Conservation (phyloP, 2,888 invertebrate species). For the Hylaea fasciaria region DNA sequence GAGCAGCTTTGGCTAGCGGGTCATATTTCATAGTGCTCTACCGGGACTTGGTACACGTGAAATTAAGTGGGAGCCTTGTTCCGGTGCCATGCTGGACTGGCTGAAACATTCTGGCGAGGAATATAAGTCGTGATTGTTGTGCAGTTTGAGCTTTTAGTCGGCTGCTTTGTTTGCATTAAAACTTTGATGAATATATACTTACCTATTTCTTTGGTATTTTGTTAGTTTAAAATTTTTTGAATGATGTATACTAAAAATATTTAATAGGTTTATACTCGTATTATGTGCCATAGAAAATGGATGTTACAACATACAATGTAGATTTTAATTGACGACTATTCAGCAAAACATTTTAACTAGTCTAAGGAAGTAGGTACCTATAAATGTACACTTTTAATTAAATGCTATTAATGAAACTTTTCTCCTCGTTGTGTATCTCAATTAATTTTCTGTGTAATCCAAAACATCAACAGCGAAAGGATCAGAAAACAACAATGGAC, state of each 20-base stretch:
- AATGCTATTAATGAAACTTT: neutral
- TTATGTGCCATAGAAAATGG: too few species aligned
- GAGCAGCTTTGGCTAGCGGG: conserved; percentile 30
- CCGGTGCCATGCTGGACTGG: conserved; percentile 22
- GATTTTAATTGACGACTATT: too few species aligned
- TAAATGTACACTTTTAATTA: too few species aligned
- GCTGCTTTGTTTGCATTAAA: neutral
- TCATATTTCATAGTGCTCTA: conserved; percentile 31
- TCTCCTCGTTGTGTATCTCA: neutral
- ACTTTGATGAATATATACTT: neutral
- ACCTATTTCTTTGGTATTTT: too few species aligned
- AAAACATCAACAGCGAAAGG: conserved; percentile 1
- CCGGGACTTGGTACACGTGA: conserved; percentile 30
- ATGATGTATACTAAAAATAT: too few species aligned
- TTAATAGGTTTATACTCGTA: too few species aligned
- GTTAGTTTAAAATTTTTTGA: too few species aligned
- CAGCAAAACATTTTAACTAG: too few species aligned
- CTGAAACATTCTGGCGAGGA: conserved; percentile 8
- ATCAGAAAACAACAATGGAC: conserved; percentile 6
- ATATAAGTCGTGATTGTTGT: neutral
- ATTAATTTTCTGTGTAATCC: neutral
- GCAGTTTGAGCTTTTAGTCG: neutral
- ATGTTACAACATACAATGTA: too few species aligned
- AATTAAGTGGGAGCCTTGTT: conserved; percentile 33
- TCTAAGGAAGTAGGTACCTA: too few species aligned